Evolutionary conservation across 2,888 invertebrate genomes (phyloP), one percentile per base, ranked within the genome.

Genomic region (Ectemnius lituratus): DNA sequence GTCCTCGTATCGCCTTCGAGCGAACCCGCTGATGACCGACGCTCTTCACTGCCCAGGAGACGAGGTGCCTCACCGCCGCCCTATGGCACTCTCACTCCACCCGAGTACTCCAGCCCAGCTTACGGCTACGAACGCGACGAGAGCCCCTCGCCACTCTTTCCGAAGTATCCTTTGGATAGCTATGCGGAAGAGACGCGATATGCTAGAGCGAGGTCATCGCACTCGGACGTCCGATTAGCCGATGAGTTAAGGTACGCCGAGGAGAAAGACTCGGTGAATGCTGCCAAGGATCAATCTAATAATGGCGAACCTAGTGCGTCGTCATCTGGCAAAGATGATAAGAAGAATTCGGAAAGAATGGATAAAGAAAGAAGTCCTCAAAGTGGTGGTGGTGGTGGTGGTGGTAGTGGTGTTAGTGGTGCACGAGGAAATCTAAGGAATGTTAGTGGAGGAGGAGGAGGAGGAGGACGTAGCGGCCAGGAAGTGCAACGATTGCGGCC

Each of bases 401-500:
- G n/a, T n/a, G n/a, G n/a, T n/a, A n/a, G n/a, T n/a, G n/a, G n/a
- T n/a, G n/a, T n/a, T n/a, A n/a, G n/a, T n/a, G n/a, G n/a, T n/a
- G n/a, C n/a, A n/a, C 3, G 14, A 49, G 2, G 23, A 14, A 14
- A 16, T 56, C 5, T 1, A 3, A 14, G 73, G 56, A 6, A 46
- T 37, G 4, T 28, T 59, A 66, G 6, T 14, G 65, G 13, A 23
- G 60, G 27, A 57, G 14, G 20, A 23, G 20, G 20, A 20, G 45
- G 27, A 52, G 4, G 23, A 61, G 64, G 70, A 61, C 49, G 72
- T 69, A 16, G 60, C 68, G 57, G 62, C 61, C 47, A 78, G 71
- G 58, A 67, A 62, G 23, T 49, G 57, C 46, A 85, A 84, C 20
- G 87, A 47, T 78, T 90, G 8, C 74, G 90, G 37, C 90, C 90